Base-by-base conservation (phyloP, 2,797 vertebrate species). In the Synanceia verrucosa region DNA sequence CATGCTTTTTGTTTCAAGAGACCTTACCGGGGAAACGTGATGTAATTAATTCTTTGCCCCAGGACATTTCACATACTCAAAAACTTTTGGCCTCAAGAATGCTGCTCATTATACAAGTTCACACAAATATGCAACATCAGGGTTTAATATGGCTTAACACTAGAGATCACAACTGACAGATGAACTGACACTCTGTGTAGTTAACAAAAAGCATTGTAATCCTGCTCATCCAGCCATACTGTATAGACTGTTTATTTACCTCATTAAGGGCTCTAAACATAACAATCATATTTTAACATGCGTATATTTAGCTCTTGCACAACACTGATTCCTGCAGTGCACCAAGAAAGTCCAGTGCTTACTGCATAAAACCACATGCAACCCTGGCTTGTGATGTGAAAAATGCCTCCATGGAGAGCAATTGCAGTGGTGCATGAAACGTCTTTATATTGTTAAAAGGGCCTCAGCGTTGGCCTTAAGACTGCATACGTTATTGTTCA, bases 101-200 rank as follows among this genome's bases (percentile, higher is more conserved):
- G 46, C 71, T 21, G 43, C 37, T 83, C 63, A 69, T 83, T 78
- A 70, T 70, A 64, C 59, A 83, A 66, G 70, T 72, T 73, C 24
- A 77, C 70, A 70, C 83, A 86, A 90, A 88, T 84, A 73, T 78
- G 77, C 48, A 70, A 70, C 74, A 81, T 70, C 46, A 16, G 58
- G 58, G 36, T 82, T 79, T 69, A 73, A 73, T 78, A 46, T 43
- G 65, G 53, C 36, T 73, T 26, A 62, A 63, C 12, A 36, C 41
- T 8, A 9, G 23, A 63, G 67, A 70, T 62, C 44, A 58, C 23
- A 31, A 21, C 41, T 69, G 73, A 79, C 28, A 77, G 69, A 74
- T 43, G 41, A 67, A 66, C 46, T 67, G 69, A 55, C 44, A 39
- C 62, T 69, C 55, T 52, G 50, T 44, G 33, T 21, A 26, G 58